These are phyloP conservation scores for Zygothrica quintamaculata DNA, from an alignment of 2,888 invertebrate genomes.

Conservation along the genomic window DNA sequence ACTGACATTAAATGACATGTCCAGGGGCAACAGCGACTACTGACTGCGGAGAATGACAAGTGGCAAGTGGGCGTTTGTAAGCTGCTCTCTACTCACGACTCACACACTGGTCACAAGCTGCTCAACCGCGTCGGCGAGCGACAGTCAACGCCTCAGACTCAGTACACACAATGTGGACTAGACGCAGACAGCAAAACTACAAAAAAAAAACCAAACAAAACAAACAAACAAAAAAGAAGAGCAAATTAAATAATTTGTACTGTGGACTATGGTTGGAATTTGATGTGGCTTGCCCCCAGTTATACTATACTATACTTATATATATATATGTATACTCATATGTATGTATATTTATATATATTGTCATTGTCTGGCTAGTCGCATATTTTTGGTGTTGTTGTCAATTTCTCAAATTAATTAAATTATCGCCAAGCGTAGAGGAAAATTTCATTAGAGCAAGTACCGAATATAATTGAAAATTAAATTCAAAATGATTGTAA, in stretches of 20 bases:
- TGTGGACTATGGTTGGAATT: constrained; percentile 57
- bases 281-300: constrained; percentile 25
- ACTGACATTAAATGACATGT: constrained; percentile 46
- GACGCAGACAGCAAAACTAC: constrained; percentile 4
- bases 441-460: constrained; percentile 22
- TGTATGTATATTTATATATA: not conserved
- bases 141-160: constrained; percentile 32
- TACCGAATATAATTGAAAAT: constrained; percentile 34
- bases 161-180: constrained; percentile 16
- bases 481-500: constrained; percentile 38
- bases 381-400: constrained; percentile 17
- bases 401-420: constrained; percentile 65
- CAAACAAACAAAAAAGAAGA: constrained; percentile 27
- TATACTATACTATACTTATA: constrained; percentile 1
- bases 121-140: constrained; percentile 19
- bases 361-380: constrained; percentile 14
- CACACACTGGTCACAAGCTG: constrained; percentile 15
- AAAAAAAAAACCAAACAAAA: too few relatives aligned
- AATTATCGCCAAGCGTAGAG: constrained; percentile 51
- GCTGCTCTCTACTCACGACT: too few relatives aligned
- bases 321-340: not conserved
- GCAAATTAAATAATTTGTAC: constrained; percentile 76
- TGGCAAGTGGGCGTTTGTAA: constrained; percentile 39
- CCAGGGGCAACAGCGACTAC: constrained; percentile 9
- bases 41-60: constrained; percentile 49